Conservation (phyloP, 2,113 vertebrate species). For the Suncus etruscus region DNA sequence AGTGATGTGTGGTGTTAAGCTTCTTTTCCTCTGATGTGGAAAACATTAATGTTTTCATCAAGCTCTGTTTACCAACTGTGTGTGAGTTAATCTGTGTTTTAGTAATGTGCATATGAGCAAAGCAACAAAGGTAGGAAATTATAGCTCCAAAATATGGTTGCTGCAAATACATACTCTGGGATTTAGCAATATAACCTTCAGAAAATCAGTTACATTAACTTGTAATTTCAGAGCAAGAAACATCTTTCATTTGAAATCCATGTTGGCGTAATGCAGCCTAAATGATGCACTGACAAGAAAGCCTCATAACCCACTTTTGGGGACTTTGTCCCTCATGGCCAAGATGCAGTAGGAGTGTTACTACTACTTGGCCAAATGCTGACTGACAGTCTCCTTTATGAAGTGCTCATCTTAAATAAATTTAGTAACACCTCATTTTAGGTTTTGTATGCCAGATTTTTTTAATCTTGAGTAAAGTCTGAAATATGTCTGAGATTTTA, state of each 20-base stretch:
- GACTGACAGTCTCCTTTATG: not conserved
- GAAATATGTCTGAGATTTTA: not conserved
- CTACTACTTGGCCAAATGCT: not conserved
- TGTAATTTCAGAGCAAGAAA: conserved; percentile 27
- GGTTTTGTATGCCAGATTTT: not conserved
- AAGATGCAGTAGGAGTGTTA: not conserved
- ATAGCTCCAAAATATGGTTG: not conserved
- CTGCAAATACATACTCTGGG: not conserved
- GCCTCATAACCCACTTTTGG: not conserved
- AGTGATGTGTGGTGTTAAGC: too few relatives aligned
- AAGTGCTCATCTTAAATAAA: not conserved
- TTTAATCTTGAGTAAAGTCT: not conserved
- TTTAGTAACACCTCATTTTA: not conserved
- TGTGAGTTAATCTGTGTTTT: not conserved
- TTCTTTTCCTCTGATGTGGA: not conserved
- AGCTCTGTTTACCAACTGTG: not conserved
- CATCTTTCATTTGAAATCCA: not conserved
- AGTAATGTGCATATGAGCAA: not conserved
- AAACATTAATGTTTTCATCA: not conserved
- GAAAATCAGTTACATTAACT: not conserved
- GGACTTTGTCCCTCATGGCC: not conserved
- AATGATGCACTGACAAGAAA: not conserved
- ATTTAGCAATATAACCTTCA: not conserved
- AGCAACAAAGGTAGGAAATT: not conserved
- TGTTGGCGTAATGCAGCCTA: not conserved